Evolutionary conservation across 2,113 vertebrate species (phyloP).

Genomic region (Cyprinodon brontotheroides): DNA sequence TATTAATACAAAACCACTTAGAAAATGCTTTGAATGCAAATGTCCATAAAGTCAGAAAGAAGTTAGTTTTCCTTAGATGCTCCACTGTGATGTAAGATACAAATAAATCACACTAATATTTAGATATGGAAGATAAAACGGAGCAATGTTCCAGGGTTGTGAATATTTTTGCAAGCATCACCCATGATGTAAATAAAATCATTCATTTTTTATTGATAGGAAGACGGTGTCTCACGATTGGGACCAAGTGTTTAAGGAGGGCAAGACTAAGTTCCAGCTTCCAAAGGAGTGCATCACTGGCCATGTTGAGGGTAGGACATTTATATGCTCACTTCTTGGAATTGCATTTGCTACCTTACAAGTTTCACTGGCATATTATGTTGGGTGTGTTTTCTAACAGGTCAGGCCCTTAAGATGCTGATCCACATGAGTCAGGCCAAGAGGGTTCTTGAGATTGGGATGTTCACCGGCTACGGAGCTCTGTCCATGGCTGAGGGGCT

Average conservation of each 20-base stretch:
- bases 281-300: slow-evolving; percentile 79
- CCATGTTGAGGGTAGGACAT: slow-evolving; percentile 71
- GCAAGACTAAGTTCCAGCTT: slow-evolving; percentile 69
- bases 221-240: slow-evolving; percentile 74
- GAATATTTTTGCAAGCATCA: background rate
- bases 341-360: background rate
- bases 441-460: slow-evolving; percentile 77
- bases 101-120: background rate
- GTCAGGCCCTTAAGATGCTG: slow-evolving; percentile 77
- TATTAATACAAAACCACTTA: too few relatives aligned
- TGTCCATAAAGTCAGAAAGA: too few relatives aligned
- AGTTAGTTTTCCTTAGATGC: background rate
- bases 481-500: slow-evolving; percentile 76
- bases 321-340: background rate
- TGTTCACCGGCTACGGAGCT: slow-evolving; percentile 75
- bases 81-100: background rate
- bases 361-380: slow-evolving; percentile 1
- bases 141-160: background rate
- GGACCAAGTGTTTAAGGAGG: slow-evolving; percentile 70
- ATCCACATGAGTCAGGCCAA: slow-evolving; percentile 70
- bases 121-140: background rate
- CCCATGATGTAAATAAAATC: background rate
- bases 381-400: slow-evolving; percentile 38
- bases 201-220: slow-evolving; percentile 38
- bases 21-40: too few relatives aligned